Percentiles rank a stretch among this genome's conserved stretches.
phyloP scores from a whole-genome alignment of 2,113 vertebrate species.

The Mastomys natalensis region DNA sequence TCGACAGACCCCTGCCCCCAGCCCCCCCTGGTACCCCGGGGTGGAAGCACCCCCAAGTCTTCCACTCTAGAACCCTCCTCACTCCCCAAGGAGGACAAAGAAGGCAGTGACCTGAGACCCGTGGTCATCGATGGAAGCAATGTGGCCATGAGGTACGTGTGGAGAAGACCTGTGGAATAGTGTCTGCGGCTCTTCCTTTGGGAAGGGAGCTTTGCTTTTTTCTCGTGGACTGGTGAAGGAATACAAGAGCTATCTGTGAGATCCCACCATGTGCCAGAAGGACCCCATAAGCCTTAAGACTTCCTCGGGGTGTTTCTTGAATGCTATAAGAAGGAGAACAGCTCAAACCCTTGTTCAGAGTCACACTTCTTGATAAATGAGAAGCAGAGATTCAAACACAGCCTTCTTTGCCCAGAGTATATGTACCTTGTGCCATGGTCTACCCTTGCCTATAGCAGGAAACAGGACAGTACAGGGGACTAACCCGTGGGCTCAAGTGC shows the following conservation, averaged over 20 bases:
- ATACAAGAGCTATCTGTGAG: background rate
- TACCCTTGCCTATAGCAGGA: background rate
- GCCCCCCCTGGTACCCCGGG: constrained; percentile 82
- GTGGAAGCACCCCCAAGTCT: constrained; percentile 79
- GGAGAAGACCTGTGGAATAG: background rate
- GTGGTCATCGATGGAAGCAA: constrained; percentile 98
- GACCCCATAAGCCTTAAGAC: background rate
- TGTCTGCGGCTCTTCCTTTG: background rate
- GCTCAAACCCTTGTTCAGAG: background rate
- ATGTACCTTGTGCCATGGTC: background rate
- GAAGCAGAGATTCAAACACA: background rate
- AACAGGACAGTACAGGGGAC: background rate
- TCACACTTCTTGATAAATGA: background rate
- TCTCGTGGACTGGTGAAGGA: background rate
- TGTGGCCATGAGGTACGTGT: constrained; percentile 96
- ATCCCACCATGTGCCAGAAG: background rate
- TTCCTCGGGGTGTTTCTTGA: background rate
- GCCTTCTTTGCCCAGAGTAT: background rate
- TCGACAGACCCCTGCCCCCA: constrained; percentile 72
- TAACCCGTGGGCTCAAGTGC: background rate
- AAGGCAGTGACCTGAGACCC: constrained; percentile 89
- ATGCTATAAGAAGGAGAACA: background rate
- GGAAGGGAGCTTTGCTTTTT: background rate
- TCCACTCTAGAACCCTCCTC: constrained; percentile 62
- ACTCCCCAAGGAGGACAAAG: constrained; percentile 74